phyloP scores from a whole-genome alignment of 2,113 vertebrate genomes.

The Phylloscopus trochilus region DNA sequence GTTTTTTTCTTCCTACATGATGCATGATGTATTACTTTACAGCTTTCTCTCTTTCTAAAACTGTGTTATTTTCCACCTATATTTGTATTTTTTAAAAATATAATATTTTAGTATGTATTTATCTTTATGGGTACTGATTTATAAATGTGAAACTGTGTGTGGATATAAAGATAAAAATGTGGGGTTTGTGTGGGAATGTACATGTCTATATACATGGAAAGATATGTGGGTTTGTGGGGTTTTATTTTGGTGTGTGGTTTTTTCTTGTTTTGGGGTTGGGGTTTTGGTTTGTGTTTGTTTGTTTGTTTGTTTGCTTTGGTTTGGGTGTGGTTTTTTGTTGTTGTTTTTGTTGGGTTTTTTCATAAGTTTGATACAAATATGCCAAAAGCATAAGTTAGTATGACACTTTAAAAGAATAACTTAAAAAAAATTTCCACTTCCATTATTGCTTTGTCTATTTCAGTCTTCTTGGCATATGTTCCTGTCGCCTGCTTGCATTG shows the following conservation, averaged over 20 bases:
- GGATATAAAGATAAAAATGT: background rate
- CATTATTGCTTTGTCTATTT: background rate
- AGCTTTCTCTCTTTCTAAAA: background rate
- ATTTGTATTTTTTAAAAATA: background rate
- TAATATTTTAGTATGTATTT: background rate
- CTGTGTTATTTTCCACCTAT: accelerated
- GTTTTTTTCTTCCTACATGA: background rate
- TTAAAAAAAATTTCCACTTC: background rate
- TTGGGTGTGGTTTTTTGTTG: too few relatives aligned
- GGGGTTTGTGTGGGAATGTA: background rate
- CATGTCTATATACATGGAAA: accelerated
- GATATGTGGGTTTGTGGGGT: too few relatives aligned
- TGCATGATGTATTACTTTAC: background rate
- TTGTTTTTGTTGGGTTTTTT: background rate
- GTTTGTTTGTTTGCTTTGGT: too few relatives aligned
- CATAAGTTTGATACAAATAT: background rate
- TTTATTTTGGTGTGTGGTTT: too few relatives aligned
- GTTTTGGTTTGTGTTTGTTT: too few relatives aligned
- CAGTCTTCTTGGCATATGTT: slow-evolving; percentile 14
- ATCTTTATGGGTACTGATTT: background rate
- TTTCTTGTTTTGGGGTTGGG: too few relatives aligned
- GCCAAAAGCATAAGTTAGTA: accelerated
- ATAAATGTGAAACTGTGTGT: background rate
- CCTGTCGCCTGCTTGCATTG: background rate
- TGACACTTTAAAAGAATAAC: background rate